These are phyloP conservation scores for Setophaga kirtlandii DNA, from an alignment of 2,113 vertebrate species.

Conservation along the genomic window DNA sequence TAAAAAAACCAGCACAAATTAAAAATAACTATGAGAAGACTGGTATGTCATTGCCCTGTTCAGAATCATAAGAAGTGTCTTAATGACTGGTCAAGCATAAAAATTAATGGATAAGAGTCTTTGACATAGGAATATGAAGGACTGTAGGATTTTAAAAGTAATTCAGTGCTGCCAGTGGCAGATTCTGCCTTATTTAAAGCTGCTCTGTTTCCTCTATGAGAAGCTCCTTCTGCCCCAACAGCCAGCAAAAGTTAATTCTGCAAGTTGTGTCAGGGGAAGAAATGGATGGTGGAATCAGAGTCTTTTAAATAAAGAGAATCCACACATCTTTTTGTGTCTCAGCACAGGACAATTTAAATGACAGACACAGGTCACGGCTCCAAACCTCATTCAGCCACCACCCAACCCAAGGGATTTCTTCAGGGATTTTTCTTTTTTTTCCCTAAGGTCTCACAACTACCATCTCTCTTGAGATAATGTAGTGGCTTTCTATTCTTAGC, in stretches of 20 bases:
- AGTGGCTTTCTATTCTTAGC: constrained; percentile 58
- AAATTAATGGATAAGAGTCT: background rate
- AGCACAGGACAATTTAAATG: background rate
- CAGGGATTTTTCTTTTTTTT: background rate
- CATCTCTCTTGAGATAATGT: constrained; percentile 17
- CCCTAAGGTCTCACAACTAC: constrained; percentile 10
- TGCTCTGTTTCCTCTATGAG: background rate
- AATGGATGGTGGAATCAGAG: background rate
- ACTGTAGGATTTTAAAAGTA: background rate
- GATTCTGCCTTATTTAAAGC: background rate
- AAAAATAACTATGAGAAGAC: background rate
- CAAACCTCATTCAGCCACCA: background rate
- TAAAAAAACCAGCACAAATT: background rate
- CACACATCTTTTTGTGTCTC: background rate
- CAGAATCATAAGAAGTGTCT: background rate
- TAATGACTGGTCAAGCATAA: background rate
- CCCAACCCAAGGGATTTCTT: constrained; percentile 1
- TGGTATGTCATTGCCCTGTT: background rate
- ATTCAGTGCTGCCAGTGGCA: background rate
- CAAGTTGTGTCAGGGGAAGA: background rate
- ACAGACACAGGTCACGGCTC: background rate
- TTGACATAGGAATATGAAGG: background rate
- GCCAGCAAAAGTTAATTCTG: background rate
- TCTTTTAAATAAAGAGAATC: background rate
- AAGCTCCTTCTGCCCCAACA: background rate